Evolutionary conservation across 1,140 invertebrate genomes (phyloP).

Genomic region (Drosophila ambigua): DNA sequence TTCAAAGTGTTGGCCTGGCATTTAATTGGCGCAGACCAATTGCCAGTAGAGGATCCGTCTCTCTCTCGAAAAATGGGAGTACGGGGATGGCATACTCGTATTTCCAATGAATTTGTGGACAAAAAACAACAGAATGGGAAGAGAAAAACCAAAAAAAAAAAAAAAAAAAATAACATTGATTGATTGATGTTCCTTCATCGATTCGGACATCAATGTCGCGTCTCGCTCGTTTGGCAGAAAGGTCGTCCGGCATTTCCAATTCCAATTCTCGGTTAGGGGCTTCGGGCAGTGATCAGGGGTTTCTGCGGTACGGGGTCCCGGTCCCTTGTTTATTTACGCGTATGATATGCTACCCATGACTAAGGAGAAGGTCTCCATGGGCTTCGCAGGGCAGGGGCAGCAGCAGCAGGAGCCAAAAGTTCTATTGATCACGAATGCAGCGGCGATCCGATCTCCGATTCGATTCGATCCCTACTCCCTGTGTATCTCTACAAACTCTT

Average conservation of each 20-base stretch:
- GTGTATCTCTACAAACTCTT: constrained; percentile 11
- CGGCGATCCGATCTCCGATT: not conserved
- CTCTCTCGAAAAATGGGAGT: not conserved
- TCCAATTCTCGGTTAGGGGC: constrained; percentile 10
- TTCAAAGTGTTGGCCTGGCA: constrained; percentile 79
- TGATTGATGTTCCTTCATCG: constrained; percentile 70
- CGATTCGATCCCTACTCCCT: constrained; percentile 15
- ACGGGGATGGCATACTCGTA: constrained; percentile 32
- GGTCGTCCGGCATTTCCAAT: constrained; percentile 47
- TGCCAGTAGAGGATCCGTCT: constrained; percentile 34
- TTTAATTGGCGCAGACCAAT: constrained; percentile 80
- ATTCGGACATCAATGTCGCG: constrained; percentile 51
- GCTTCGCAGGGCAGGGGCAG: not conserved
- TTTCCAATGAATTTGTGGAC: constrained; percentile 71
- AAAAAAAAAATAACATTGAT: constrained; percentile 56
- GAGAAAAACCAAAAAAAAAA: constrained; percentile 5
- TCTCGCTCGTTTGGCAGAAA: constrained; percentile 63
- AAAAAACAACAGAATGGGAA: constrained; percentile 19
- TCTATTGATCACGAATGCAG: constrained; percentile 55
- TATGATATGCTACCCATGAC: constrained; percentile 50
- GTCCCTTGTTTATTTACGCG: constrained; percentile 54
- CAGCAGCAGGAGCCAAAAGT: constrained; percentile 21
- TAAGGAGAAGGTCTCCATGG: constrained; percentile 24
- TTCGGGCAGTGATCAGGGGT: too few species aligned
- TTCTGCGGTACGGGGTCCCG: constrained; percentile 7